A percentile compares a stretch with the other conserved stretches of the same genome.
Conservation (phyloP, 2,113 vertebrate genomes). For the Oenanthe melanoleuca region DNA sequence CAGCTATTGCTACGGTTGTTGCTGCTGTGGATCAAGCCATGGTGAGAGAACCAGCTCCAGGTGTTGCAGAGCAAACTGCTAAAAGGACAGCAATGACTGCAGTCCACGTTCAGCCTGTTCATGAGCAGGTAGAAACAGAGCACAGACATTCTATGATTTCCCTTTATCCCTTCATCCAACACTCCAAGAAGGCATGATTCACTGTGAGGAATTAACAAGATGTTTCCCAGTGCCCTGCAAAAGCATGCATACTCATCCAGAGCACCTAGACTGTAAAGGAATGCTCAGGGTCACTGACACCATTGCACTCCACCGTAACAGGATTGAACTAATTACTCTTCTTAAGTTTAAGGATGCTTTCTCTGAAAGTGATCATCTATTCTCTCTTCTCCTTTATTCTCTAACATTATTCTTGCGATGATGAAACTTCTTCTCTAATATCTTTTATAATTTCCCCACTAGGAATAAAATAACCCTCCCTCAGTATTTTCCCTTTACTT, state of each 20-base stretch:
- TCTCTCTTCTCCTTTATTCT: not conserved
- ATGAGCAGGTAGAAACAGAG: slow-evolving; percentile 79
- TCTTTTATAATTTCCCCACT: not conserved
- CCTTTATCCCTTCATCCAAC: not conserved
- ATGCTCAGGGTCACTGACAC: not conserved
- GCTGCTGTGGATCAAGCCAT: slow-evolving; percentile 90
- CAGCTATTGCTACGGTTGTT: slow-evolving; percentile 86
- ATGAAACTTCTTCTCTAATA: not conserved
- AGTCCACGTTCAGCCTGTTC: slow-evolving; percentile 75
- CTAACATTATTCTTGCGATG: slow-evolving; percentile 21
- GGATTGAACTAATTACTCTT: slow-evolving; percentile 15
- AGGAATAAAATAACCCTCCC: not conserved
- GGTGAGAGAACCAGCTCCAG: slow-evolving; percentile 80
- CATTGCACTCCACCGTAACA: not conserved
- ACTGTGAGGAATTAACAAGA: slow-evolving; percentile 33
- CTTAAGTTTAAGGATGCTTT: slow-evolving; percentile 6
- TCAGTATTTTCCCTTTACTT: not conserved
- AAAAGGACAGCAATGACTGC: slow-evolving; percentile 81
- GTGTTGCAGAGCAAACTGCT: slow-evolving; percentile 76
- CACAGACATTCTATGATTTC: not conserved
- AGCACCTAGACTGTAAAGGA: not conserved
- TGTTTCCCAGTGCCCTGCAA: not conserved
- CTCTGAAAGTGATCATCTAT: not conserved
- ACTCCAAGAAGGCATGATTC: not conserved
- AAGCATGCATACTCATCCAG: slow-evolving; percentile 11